Conservation (phyloP, 64 coral and sea anemone genomes). For the Pocillopora damicornis region DNA sequence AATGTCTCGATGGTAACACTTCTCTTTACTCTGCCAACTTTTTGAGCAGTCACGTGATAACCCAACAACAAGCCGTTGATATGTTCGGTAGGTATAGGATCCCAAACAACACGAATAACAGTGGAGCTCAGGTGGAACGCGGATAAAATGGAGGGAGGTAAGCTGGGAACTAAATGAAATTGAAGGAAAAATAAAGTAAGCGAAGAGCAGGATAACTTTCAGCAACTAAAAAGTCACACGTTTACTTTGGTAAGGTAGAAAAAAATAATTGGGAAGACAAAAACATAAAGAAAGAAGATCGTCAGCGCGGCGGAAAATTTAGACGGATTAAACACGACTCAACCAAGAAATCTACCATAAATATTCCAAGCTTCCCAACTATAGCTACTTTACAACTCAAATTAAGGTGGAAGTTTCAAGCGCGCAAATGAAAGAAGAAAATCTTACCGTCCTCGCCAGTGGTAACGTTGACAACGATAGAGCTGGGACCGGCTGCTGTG, state of each 20-base stretch:
- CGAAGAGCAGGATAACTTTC: not conserved
- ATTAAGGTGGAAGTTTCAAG: too few relatives aligned
- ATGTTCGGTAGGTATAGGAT: not conserved
- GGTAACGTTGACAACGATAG: not conserved
- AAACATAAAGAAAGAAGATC: too few relatives aligned
- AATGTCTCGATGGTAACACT: conserved; percentile 4
- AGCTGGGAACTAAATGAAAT: not conserved
- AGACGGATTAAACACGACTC: too few relatives aligned
- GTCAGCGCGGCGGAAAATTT: too few relatives aligned
- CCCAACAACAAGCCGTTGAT: conserved; percentile 21
- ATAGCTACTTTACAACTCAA: too few relatives aligned
- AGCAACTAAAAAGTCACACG: not conserved
- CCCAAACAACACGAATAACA: not conserved
- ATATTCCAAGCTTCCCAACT: too few relatives aligned
- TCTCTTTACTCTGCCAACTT: not conserved
- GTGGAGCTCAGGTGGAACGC: conserved; percentile 13
- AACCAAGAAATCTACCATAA: too few relatives aligned
- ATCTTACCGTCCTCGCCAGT: conserved; percentile 20
- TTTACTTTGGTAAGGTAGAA: too few relatives aligned
- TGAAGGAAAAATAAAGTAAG: too few relatives aligned
- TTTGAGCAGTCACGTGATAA: conserved; percentile 21
- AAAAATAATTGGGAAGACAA: too few relatives aligned
- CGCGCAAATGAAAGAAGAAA: not conserved
- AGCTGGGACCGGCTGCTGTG: not conserved
- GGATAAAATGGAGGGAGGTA: not conserved